A percentile compares a stretch with the other conserved stretches of the same genome.
These are phyloP conservation scores for Drosophila setosimentum DNA, from an alignment of 2,888 invertebrate species.

Conservation along the genomic window DNA sequence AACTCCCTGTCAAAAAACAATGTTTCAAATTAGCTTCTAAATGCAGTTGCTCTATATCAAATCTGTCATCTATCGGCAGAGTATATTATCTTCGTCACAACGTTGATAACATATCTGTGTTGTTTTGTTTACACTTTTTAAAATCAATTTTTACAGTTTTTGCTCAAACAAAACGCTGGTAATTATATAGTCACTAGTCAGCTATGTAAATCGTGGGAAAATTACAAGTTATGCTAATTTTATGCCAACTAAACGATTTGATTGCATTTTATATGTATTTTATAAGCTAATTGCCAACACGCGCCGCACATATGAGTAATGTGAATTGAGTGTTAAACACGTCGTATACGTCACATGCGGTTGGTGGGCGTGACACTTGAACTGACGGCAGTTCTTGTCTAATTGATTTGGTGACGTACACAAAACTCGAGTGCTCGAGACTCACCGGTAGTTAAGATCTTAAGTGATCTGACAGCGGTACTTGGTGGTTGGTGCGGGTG, in stretches of 20 bases:
- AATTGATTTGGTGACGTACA: slow-evolving; percentile 64
- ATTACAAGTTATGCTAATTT: slow-evolving; percentile 65
- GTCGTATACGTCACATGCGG: slow-evolving; percentile 60
- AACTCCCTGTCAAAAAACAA: background rate
- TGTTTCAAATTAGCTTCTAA: background rate
- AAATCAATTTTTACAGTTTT: slow-evolving; percentile 25
- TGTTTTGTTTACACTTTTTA: slow-evolving; percentile 42
- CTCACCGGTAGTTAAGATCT: slow-evolving; percentile 67
- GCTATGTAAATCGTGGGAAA: slow-evolving; percentile 67
- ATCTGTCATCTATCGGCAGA: background rate
- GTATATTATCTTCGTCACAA: slow-evolving; percentile 1
- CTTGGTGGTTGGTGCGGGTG: slow-evolving; percentile 27
- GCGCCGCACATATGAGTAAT: slow-evolving; percentile 70
- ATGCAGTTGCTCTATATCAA: background rate
- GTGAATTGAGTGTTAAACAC: slow-evolving; percentile 22
- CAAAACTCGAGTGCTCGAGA: slow-evolving; percentile 34
- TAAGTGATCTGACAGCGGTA: slow-evolving; percentile 26
- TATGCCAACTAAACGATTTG: slow-evolving; percentile 51
- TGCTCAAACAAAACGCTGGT: slow-evolving; percentile 24
- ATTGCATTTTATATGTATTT: slow-evolving; percentile 24
- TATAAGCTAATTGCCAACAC: slow-evolving; percentile 65
- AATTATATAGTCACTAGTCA: slow-evolving; percentile 25
- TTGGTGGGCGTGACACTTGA: slow-evolving; percentile 71
- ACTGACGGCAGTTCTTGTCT: slow-evolving; percentile 42
- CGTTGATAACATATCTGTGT: background rate